A percentile compares a stretch with the other conserved stretches of the same genome.
phyloP scores from a whole-genome alignment of 1,140 invertebrate genomes.

The Pseudomyrmex cubaensis region DNA sequence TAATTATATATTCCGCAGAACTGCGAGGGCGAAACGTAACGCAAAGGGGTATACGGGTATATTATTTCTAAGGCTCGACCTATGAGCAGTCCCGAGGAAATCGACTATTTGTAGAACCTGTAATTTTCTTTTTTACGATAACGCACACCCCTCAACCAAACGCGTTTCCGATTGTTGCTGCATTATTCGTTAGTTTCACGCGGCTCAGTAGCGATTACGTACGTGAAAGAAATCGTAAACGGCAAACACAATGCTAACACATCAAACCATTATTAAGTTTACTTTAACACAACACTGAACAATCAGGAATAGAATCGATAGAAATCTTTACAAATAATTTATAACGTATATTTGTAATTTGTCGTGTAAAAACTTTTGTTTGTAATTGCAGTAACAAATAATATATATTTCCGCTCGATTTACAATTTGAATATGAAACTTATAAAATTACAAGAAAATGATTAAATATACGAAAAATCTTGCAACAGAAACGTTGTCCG shows the following conservation, averaged over 20 bases:
- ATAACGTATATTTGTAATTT: not conserved
- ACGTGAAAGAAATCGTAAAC: not conserved
- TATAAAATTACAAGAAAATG: not conserved
- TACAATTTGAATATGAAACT: not conserved
- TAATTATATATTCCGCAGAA: conserved; percentile 80
- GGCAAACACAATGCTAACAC: too few relatives aligned
- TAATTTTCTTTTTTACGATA: conserved; percentile 56
- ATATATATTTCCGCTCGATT: not conserved
- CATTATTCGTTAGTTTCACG: conserved; percentile 5
- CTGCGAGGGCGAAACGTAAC: conserved; percentile 77
- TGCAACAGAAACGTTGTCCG: conserved; percentile 10
- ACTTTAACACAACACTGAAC: not conserved
- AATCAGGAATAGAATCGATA: not conserved
- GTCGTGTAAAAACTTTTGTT: not conserved
- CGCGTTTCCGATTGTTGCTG: conserved; percentile 27
- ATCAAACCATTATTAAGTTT: not conserved
- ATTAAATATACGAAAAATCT: not conserved
- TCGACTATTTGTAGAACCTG: conserved; percentile 43
- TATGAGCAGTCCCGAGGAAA: conserved; percentile 20
- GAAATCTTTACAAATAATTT: not conserved
- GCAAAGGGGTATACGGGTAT: conserved; percentile 69
- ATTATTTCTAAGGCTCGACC: conserved; percentile 6
- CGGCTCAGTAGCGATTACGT: not conserved
- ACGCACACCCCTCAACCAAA: not conserved
- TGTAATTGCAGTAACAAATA: not conserved